Evolutionary conservation across 2,113 vertebrate genomes (phyloP), one percentile per base, ranked within the genome.

Genomic region (Isichthys henryi): DNA sequence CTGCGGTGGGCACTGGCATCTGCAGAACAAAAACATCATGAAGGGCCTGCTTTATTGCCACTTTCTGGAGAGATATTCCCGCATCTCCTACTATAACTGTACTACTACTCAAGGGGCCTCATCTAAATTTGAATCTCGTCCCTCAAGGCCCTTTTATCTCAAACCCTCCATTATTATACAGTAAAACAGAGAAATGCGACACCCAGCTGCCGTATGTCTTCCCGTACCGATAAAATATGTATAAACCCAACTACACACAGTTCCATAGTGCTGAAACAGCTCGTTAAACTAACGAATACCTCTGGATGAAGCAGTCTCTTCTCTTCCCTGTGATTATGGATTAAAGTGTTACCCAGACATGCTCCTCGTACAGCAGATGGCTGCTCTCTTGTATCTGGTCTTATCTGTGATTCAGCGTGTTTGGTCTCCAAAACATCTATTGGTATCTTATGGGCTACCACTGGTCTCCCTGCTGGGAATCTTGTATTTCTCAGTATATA

Each of bases 1-100:
- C 15, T 96, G 96, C 90, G 96, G 90, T 3, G 96, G 95, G 92
- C 97, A 98, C 84, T 96, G 96, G 93, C 97, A 98, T 94, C 97
- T 97, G 92, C 89, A 93, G 92, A 82, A 84, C 89, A 31, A 88
- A 43, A 83, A 77, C 85, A 87, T 8, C 80, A 91, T 50, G 92
- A 84, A 48, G 88, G 21, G 39, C 23, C 31, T 46, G 50, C 13
- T 39, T 88, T 46, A 70, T 4, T 19, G 70, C 19, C 21, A 58
- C 50, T 86, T 49, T 23, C 49, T 15, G 50, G n/a, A 46, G 80
- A n/a, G 19, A 83, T n/a, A n/a, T 83, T 83, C 45, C 43, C 21
- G 3, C 80, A 0, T 45, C 80, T 83, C 80, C 23, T 83, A 43
- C 19, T 9, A 83, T 83, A 83, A 2, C 80, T 48, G 77, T 45